Percentiles rank a stretch among this genome's conserved stretches.
Conservation (phyloP, 2,888 invertebrate species). For the Heliothis peltigera region DNA sequence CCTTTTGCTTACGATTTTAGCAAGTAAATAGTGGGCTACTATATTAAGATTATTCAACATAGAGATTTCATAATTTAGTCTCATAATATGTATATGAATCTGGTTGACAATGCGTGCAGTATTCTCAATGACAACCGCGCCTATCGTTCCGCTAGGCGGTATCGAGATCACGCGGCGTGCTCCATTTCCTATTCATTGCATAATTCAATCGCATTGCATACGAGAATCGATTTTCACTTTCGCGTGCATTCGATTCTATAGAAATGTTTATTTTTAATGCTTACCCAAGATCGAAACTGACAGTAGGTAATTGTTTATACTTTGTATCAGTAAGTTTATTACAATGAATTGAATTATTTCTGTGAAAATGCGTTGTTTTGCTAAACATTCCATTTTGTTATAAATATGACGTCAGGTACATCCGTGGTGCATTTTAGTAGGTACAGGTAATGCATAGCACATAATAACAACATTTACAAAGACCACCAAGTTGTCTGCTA, state of each 20-base stretch:
- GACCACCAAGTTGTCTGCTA: constrained; percentile 3
- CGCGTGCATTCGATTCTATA: constrained; percentile 68
- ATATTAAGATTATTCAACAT: neutral
- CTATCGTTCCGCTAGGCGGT: constrained; percentile 75
- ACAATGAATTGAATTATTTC: constrained; percentile 42
- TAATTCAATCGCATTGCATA: constrained; percentile 77
- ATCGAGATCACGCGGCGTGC: constrained; percentile 77
- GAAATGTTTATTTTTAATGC: constrained; percentile 56
- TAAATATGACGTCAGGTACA: constrained; percentile 18
- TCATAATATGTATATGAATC: constrained; percentile 17
- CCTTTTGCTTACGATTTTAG: neutral
- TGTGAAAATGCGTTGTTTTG: constrained; percentile 34
- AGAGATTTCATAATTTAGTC: neutral
- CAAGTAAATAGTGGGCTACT: neutral
- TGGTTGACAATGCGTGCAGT: constrained; percentile 34
- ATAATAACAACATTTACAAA: neutral
- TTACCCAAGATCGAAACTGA: constrained; percentile 46
- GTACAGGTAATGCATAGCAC: neutral
- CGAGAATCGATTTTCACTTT: constrained; percentile 84
- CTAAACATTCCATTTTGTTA: constrained; percentile 30
- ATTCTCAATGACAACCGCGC: constrained; percentile 71
- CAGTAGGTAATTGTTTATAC: constrained; percentile 35
- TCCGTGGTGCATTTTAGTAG: constrained; percentile 26
- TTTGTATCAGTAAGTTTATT: constrained; percentile 28
- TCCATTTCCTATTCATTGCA: constrained; percentile 81